Percentiles rank a stretch among this genome's conserved stretches.
Evolutionary conservation across 2,113 vertebrate genomes (phyloP).

Genomic region (Elanoides forficatus): DNA sequence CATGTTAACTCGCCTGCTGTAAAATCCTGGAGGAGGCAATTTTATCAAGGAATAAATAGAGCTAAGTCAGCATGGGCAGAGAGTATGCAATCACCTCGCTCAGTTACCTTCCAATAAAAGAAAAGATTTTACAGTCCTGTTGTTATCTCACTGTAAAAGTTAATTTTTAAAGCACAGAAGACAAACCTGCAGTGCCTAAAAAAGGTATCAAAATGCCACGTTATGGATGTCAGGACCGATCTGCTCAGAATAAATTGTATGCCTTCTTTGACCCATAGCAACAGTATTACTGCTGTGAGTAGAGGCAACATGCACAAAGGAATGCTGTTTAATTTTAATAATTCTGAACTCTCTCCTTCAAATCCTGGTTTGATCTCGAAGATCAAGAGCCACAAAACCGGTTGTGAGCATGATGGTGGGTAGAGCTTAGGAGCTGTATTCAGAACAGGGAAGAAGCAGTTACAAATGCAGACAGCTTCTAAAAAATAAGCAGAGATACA

Average conservation of each 20-base stretch:
- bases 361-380: background rate
- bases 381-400: background rate
- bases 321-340: background rate
- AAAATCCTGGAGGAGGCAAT: background rate
- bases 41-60: background rate
- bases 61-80: background rate
- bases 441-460: background rate
- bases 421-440: background rate
- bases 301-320: background rate
- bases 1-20: background rate
- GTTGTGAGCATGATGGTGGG: background rate
- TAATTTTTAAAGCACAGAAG: background rate
- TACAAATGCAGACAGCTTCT: background rate
- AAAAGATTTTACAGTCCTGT: background rate
- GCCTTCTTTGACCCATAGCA: background rate
- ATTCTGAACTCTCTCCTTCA: background rate
- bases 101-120: background rate
- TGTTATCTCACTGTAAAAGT: background rate
- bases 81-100: background rate
- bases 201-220: background rate
- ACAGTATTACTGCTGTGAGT: background rate
- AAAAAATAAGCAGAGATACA: background rate
- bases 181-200: background rate
- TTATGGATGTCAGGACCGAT: accelerated
- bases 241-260: background rate